Conservation (phyloP, 2,113 vertebrate genomes). For the Oxyruncus cristatus region DNA sequence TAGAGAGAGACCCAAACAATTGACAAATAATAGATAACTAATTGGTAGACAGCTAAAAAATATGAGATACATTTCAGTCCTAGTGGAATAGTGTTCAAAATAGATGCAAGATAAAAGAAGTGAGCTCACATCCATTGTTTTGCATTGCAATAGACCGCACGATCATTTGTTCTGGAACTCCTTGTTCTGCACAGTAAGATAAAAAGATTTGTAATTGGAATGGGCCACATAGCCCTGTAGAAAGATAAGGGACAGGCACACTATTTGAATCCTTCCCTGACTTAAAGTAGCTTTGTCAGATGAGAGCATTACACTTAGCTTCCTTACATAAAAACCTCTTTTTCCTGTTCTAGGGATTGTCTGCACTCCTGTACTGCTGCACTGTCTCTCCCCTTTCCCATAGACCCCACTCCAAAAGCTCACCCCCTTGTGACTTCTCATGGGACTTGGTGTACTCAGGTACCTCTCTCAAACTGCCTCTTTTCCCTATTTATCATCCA, state of each 20-base stretch:
- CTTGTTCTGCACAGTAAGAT: background rate
- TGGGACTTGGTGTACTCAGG: background rate
- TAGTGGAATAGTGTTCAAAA: background rate
- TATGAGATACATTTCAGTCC: background rate
- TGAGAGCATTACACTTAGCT: background rate
- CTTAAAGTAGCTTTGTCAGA: background rate
- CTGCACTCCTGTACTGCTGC: background rate
- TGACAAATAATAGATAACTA: background rate
- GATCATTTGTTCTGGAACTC: background rate
- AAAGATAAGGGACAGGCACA: background rate
- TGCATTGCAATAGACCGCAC: background rate
- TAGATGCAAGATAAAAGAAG: background rate
- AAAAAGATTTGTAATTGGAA: background rate
- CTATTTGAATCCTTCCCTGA: background rate
- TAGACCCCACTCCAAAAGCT: fast-evolving
- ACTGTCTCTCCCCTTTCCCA: background rate
- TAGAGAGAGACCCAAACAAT: background rate
- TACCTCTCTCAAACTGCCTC: background rate
- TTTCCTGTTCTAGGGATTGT: fast-evolving
- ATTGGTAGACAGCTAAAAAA: background rate
- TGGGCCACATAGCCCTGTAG: background rate
- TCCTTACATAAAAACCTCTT: background rate
- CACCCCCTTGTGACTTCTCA: background rate
- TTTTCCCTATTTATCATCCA: background rate
- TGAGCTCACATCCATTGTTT: background rate